phyloP scores from a whole-genome alignment of 1,140 invertebrate genomes.

The Zaprionus gabonicus region DNA sequence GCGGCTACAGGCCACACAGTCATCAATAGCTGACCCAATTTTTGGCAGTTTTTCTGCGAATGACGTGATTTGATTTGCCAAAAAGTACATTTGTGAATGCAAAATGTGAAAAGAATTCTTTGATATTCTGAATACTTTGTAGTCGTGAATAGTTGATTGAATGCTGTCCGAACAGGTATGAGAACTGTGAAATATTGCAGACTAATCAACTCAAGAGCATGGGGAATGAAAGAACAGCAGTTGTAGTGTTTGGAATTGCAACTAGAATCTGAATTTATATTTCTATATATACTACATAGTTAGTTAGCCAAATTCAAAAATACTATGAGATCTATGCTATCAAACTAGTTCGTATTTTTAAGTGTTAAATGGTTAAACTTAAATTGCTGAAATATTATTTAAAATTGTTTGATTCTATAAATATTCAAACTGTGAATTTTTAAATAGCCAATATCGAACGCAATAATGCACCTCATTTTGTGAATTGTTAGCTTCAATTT shows the following conservation, averaged over 20 bases:
- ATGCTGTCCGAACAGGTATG: not conserved
- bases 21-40: constrained; percentile 50
- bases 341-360: no score
- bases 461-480: no score
- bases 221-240: not conserved
- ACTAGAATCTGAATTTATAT: not conserved
- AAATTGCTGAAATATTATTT: not conserved
- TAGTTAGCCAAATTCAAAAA: no score
- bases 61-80: constrained; percentile 35
- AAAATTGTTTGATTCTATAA: not conserved
- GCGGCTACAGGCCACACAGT: constrained; percentile 9
- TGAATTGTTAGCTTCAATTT: no score
- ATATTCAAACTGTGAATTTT: not conserved
- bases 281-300: not conserved
- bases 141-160: not conserved
- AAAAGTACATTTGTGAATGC: constrained; percentile 14
- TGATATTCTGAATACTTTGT: constrained; percentile 18
- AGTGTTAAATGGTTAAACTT: no score
- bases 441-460: not conserved
- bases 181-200: not conserved
- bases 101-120: constrained; percentile 11
- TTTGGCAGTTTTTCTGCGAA: constrained; percentile 3
- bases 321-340: no score
- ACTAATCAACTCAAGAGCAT: not conserved
- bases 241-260: no score